A percentile compares a stretch with the other conserved stretches of the same genome.
These are phyloP conservation scores for Caenorhabditis sp. DNA, from an alignment of 2,888 invertebrate species.

Conservation along the genomic window DNA sequence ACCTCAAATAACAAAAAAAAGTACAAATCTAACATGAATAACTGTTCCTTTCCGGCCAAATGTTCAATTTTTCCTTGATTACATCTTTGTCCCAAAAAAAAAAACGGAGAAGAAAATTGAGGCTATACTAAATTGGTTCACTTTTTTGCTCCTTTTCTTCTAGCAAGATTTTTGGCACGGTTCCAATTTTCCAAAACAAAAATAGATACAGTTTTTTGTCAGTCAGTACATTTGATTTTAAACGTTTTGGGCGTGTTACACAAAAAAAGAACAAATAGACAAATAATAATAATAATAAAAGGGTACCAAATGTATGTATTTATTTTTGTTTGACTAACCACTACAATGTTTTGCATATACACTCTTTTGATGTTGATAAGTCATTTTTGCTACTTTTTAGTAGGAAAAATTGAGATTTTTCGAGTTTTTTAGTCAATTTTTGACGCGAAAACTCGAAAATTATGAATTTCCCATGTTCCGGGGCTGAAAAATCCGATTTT, in stretches of 20 bases:
- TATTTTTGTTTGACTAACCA: background rate
- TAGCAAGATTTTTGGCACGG: background rate
- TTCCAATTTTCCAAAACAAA: too few relatives aligned
- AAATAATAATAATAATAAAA: background rate
- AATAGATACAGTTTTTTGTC: too few relatives aligned
- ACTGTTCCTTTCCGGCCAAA: background rate
- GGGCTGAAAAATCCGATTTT: too few relatives aligned
- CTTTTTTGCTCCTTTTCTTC: background rate
- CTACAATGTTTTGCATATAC: too few relatives aligned
- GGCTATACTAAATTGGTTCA: background rate
- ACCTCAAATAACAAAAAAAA: background rate
- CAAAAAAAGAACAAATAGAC: background rate
- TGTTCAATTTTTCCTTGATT: background rate
- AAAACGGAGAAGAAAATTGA: background rate
- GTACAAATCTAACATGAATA: background rate
- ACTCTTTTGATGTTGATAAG: too few relatives aligned
- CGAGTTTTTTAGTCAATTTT: too few relatives aligned
- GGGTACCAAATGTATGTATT: background rate
- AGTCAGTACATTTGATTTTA: too few relatives aligned
- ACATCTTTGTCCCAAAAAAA: background rate
- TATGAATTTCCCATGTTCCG: too few relatives aligned
- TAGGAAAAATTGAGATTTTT: too few relatives aligned
- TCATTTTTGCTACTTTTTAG: too few relatives aligned
- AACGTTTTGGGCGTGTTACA: background rate
- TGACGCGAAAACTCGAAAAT: too few relatives aligned